Evolutionary conservation across 2,888 invertebrate species (phyloP).

Genomic region (Macaria liturata): DNA sequence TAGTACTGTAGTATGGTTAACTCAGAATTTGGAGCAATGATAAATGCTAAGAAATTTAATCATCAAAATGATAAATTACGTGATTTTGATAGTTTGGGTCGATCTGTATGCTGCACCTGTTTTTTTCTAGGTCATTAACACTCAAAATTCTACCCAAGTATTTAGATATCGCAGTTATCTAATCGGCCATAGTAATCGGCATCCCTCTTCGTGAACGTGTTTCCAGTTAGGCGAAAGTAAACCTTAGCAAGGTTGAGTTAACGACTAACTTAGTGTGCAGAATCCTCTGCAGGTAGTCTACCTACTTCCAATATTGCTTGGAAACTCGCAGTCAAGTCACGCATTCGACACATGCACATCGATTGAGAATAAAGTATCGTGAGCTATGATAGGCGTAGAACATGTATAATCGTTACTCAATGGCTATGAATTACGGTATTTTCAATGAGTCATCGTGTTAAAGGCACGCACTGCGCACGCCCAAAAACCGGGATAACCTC

Average conservation of each 20-base stretch:
- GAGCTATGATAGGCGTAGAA: constrained; percentile 13
- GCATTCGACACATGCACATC: constrained; percentile 15
- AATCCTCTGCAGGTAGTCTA: constrained; percentile 11
- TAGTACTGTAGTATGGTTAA: too few species aligned
- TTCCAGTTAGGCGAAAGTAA: constrained; percentile 5
- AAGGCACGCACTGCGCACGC: constrained; percentile 56
- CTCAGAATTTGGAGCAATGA: too few species aligned
- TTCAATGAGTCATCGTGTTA: constrained; percentile 36
- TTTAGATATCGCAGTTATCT: constrained; percentile 15
- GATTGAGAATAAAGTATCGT: constrained; percentile 9
- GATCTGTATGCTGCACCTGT: constrained; percentile 5
- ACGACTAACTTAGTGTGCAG: constrained; percentile 4
- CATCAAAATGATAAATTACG: too few species aligned
- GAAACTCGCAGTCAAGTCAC: constrained; percentile 24
- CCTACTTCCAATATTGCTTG: constrained; percentile 16
- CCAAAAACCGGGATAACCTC: constrained; percentile 59
- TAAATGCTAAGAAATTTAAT: too few species aligned
- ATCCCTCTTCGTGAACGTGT: neutral
- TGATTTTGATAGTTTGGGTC: too few species aligned
- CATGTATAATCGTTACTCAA: constrained; percentile 16
- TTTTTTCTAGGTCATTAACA: constrained; percentile 24
- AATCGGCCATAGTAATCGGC: constrained; percentile 16
- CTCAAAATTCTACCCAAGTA: constrained; percentile 8
- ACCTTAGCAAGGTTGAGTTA: constrained; percentile 5
- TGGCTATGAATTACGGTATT: constrained; percentile 26